Conservation (phyloP, 2,113 vertebrate genomes). For the Silurus meridionalis region DNA sequence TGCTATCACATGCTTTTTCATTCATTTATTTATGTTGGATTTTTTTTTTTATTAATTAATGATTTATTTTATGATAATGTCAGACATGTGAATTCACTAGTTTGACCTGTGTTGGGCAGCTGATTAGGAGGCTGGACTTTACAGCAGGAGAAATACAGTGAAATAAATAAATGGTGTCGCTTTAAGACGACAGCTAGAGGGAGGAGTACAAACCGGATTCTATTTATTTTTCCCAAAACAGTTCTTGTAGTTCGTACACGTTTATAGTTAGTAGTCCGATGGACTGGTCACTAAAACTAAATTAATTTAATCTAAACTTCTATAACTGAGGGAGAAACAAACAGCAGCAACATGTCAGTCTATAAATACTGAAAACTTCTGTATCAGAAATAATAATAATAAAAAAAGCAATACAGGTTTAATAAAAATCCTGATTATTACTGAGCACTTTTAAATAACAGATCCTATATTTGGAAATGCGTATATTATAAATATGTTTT, state of each 20-base stretch:
- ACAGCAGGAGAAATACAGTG: not conserved
- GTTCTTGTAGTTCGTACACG: too few species aligned
- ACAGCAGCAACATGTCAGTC: not conserved
- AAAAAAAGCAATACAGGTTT: not conserved
- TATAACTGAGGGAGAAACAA: not conserved
- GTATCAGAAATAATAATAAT: not conserved
- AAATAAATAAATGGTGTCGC: not conserved
- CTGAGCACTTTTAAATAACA: too few species aligned
- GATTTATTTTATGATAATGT: too few species aligned
- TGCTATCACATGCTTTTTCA: too few species aligned
- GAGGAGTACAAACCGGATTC: not conserved
- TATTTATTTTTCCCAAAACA: not conserved
- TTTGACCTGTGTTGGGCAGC: not conserved
- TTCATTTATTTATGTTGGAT: too few species aligned
- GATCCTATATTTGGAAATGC: not conserved
- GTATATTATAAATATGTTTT: not conserved
- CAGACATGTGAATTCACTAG: not conserved
- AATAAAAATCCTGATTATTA: not conserved
- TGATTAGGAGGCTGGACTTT: not conserved
- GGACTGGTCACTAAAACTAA: not conserved
- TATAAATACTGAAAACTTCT: not conserved
- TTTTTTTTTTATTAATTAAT: not conserved
- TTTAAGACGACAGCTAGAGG: not conserved
- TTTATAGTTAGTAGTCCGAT: not conserved
- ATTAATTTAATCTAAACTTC: not conserved